Conservation (phyloP, 2,888 invertebrate genomes). For the Cremastinae sp. region DNA sequence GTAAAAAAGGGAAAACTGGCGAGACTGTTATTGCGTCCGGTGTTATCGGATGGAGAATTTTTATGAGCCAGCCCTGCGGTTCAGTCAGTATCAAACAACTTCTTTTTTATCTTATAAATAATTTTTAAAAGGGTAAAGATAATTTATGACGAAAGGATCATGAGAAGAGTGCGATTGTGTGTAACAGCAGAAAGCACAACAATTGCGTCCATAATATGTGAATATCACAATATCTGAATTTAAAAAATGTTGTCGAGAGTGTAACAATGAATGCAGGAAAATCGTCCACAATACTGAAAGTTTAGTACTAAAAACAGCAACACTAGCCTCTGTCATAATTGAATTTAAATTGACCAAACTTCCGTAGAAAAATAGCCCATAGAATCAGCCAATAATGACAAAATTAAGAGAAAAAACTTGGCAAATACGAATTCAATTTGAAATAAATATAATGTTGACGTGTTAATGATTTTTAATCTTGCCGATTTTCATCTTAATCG, state of each 20-base stretch:
- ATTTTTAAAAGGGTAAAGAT: neutral
- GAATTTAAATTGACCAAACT: constrained; percentile 48
- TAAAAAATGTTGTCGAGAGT: neutral
- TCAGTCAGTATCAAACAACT: constrained; percentile 32
- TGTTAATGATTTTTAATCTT: constrained; percentile 39
- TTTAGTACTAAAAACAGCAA: constrained; percentile 35
- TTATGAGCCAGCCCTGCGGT: constrained; percentile 8
- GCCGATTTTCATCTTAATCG: constrained; percentile 43
- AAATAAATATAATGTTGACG: constrained; percentile 22
- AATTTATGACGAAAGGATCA: too few species aligned
- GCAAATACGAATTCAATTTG: constrained; percentile 27
- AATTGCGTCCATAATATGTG: constrained; percentile 11
- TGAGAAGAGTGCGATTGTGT: constrained; percentile 11
- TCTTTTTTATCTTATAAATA: constrained; percentile 18
- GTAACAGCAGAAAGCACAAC: neutral
- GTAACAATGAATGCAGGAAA: constrained; percentile 31
- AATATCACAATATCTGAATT: constrained; percentile 13
- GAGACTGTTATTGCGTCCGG: neutral
- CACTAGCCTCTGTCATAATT: constrained; percentile 35
- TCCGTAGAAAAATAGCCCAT: constrained; percentile 15
- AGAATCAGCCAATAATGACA: constrained; percentile 3
- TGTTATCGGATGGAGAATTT: neutral
- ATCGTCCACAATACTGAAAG: constrained; percentile 58
- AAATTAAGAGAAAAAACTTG: constrained; percentile 13
- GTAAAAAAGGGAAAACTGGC: constrained; percentile 15